Evolutionary conservation across 92 coral and sea anemone genomes (phyloP).

Genomic region (Paramuricea clavata): DNA sequence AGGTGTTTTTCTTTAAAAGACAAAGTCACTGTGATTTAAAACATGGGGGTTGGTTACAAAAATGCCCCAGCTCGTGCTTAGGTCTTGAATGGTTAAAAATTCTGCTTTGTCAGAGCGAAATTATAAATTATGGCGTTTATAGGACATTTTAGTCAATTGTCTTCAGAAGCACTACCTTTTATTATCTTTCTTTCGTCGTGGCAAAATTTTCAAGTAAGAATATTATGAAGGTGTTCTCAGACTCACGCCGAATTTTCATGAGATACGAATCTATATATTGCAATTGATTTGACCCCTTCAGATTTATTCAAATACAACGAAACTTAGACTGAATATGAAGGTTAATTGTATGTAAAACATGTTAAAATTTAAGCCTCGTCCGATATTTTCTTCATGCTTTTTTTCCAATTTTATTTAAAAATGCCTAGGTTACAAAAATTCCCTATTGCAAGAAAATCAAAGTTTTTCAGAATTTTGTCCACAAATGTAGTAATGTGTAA

Average conservation of each 20-base stretch:
- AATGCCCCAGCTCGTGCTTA: neutral
- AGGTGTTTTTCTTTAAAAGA: neutral
- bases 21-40: neutral
- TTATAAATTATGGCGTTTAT: neutral
- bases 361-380: neutral
- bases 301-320: neutral
- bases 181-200: neutral
- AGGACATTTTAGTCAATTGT: neutral
- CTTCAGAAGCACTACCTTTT: neutral
- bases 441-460: conserved; percentile 6
- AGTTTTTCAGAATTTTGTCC: neutral
- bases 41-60: neutral
- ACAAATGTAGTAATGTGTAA: neutral
- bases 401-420: neutral
- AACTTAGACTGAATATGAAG: neutral
- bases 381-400: neutral
- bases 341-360: neutral
- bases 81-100: neutral
- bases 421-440: neutral
- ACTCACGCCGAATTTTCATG: neutral
- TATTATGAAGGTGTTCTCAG: neutral
- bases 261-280: neutral
- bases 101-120: neutral
- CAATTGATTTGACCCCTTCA: neutral
- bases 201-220: neutral